Base-by-base conservation (phyloP, 2,797 vertebrate species). In the Mormyrus proboscirostris region DNA sequence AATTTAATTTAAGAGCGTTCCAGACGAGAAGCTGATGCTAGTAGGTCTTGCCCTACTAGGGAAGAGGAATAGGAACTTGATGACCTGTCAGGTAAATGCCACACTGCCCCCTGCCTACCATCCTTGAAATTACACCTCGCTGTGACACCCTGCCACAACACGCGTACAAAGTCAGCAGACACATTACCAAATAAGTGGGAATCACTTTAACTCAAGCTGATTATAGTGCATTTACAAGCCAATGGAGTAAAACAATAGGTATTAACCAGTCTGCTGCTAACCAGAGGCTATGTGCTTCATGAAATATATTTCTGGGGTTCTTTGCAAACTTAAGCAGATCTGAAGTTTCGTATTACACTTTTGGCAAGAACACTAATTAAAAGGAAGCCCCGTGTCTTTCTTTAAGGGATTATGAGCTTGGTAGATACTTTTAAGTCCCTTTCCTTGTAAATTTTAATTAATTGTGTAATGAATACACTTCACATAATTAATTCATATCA, bases 331-430 rank as follows among this genome's bases (percentile, higher is more conserved):
- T 12, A 38, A 41, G 44, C 6, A 19, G 22, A 49, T 73, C 49
- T 51, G 49, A 55, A 41, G 84, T 86, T 89, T n/a, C 22, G 1
- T 73, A 47, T 10, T 41, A 44, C 29, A 38, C 38, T 7, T 55
- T 59, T 83, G 16, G 89, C 87, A 89, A 92, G 93, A 94, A 93
- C 89, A 90, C 92, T 93, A 93, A 94, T 93, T 92, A 92, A 59
- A 89, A 90, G 93, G 93, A 93, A 92, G 93, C 91, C 38, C 86
- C 12, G n/a, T 49, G 90, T 91, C 91, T 87, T 84, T 92, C 93
- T 94, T 90, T 0, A 53, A 91, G 88, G 55, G 85, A 90, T 53
- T 86, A 88, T 87, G 91, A 91, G 91, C 0, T 76, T 41, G 90
- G 91, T 88, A 86, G 90, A 76, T 41, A 76, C 69, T 41, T 76